Percentiles rank a stretch among this genome's conserved stretches.
Conservation (phyloP, 1,140 invertebrate genomes). For the Campoletis sonorensis region DNA sequence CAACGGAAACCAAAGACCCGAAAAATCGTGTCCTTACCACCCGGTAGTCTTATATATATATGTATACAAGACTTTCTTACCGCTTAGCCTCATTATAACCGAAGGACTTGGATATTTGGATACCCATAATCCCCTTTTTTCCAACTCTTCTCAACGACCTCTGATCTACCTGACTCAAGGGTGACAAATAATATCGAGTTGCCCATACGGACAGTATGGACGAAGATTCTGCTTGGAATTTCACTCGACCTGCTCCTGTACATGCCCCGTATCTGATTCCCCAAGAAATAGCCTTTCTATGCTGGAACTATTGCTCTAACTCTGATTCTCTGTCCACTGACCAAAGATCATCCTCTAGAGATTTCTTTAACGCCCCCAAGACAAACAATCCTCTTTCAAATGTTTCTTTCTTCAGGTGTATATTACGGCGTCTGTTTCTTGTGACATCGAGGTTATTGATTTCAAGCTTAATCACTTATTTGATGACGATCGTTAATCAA, state of each 20-base stretch:
- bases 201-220: conserved; percentile 39
- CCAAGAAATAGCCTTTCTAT: neutral
- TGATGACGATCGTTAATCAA: too few relatives aligned
- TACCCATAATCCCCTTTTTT: conserved; percentile 69
- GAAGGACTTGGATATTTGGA: conserved; percentile 70
- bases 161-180: conserved; percentile 65
- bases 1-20: neutral
- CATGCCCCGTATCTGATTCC: conserved; percentile 45
- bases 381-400: neutral
- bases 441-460: too few relatives aligned
- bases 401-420: too few relatives aligned
- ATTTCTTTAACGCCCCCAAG: neutral
- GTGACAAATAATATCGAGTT: conserved; percentile 70
- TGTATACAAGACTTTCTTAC: conserved; percentile 33
- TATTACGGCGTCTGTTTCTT: too few relatives aligned
- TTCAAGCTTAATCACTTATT: too few relatives aligned
- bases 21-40: conserved; percentile 48
- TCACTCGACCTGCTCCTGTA: conserved; percentile 39
- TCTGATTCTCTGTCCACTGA: conserved; percentile 21
- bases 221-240: conserved; percentile 24
- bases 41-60: conserved; percentile 24
- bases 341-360: conserved; percentile 25
- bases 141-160: conserved; percentile 51
- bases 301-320: neutral
- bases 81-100: conserved; percentile 62